Base-by-base conservation (phyloP, 1,140 invertebrate species). In the Papilio aristodemus region DNA sequence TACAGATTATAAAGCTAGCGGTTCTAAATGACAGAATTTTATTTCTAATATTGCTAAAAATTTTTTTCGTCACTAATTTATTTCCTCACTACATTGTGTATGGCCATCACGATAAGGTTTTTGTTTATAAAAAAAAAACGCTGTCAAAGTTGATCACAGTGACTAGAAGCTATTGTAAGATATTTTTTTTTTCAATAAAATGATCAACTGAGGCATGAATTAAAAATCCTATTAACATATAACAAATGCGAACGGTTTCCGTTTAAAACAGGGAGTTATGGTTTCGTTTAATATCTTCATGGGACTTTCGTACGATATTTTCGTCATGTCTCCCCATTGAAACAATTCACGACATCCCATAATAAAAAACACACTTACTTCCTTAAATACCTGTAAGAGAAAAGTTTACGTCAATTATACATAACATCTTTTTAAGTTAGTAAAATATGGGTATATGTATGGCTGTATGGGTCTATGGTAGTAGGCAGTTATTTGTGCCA, bases 31-130 rank as follows among this genome's bases (percentile, higher is more conserved):
- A 36, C 63, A 50, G 25, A 66, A 27, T 37, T 50, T 43, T 64
- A 22, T 13, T 46, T 43, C 41, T 66, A 66, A 50, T 50, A 66
- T 50, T 66, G 63, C 63, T 66, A 54, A 66, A 66, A n/a, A n/a
- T n/a, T 32, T 32, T 36, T 66, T 36, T 66, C 19, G 25, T 46
- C 41, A 66, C 39, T 66, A 66, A 50, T 50, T 50, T 64, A 27
- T 10, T 43, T 50, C 41, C 41, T 66, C 25, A 66, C 63, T 66
- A 59, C 27, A 37, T 59, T 66, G 27, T 46, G 27, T 66, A 66
- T 66, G 63, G 63, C 63, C 41, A 50, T 66, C 25, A 66, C 43
- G 43, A 27, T 36, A 13, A 13, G 14, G 25, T 37, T 17, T 13
- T 25, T 27, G 10, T 25, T 25, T 25, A 25, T 25, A 57, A 36